Evolutionary conservation across 37 sponge, comb jelly and placozoan genomes (phyloP).

Genomic region (Eunapius fragilis): DNA sequence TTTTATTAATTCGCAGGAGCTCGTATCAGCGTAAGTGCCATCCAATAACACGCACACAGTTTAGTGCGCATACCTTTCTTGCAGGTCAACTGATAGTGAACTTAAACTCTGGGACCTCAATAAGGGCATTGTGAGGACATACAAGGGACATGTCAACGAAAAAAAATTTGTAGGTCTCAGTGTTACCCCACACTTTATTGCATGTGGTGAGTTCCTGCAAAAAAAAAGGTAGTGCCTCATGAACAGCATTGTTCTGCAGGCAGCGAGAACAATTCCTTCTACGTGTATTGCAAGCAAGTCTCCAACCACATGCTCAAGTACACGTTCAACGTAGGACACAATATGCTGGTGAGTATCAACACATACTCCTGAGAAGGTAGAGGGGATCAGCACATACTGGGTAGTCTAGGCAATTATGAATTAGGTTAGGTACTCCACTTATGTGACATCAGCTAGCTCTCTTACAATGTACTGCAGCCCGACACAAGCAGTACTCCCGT

Average conservation of each 20-base stretch:
- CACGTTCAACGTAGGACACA: slow-evolving; percentile 42
- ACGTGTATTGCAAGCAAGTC: slow-evolving; percentile 69
- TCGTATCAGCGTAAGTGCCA: slow-evolving; percentile 85
- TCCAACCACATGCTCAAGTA: slow-evolving; percentile 64
- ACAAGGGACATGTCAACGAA: slow-evolving; percentile 83
- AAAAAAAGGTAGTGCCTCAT: background rate
- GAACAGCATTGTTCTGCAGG: slow-evolving; percentile 30
- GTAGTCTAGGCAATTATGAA: background rate
- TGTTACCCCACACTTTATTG: slow-evolving; percentile 63
- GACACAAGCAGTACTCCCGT: background rate
- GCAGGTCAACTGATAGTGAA: slow-evolving; percentile 88
- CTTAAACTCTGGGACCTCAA: slow-evolving; percentile 75
- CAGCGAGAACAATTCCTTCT: slow-evolving; percentile 84
- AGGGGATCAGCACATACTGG: too few relatives aligned
- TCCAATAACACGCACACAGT: background rate
- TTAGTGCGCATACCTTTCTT: background rate
- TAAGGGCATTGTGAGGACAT: slow-evolving; percentile 28
- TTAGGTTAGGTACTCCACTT: background rate
- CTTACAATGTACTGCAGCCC: background rate
- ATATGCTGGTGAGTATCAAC: slow-evolving; percentile 54
- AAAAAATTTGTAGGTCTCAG: slow-evolving; percentile 93
- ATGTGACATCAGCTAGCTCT: too few relatives aligned
- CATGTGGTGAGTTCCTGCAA: slow-evolving; percentile 68
- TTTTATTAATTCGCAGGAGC: slow-evolving; percentile 48
- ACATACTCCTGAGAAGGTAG: too few relatives aligned